Evolutionary conservation across 2,113 vertebrate species (phyloP), one percentile per base, ranked within the genome.

Genomic region (Seriola rivoliana): DNA sequence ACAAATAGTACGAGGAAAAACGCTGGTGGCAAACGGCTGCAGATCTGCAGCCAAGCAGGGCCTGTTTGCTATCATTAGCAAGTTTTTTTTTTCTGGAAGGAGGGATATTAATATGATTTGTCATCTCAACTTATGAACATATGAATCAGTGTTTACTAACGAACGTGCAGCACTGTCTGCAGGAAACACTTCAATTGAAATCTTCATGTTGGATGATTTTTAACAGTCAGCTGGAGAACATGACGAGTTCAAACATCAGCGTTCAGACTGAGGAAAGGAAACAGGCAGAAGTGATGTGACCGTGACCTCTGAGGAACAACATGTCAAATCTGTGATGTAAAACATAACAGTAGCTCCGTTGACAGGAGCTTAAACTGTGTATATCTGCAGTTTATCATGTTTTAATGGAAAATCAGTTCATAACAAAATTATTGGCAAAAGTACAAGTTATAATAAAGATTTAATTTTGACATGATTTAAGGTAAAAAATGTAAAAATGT

Each of bases 101-200:
- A 55, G 58, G 29, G 81, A 85, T 81, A 78, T 88, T 90, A 84
- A 89, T 88, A 87, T 84, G 81, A 91, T 86, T 89, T 89, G 75
- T 87, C 85, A 82, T 90, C 85, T 90, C 80, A 86, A 91, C 86
- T 91, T 90, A 23, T 81, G 73, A 90, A 89, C 87, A 88, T 85
- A 86, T 91, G 87, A 91, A 82, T 89, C 84, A 84, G 75, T 91
- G 87, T 92, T 91, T 90, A 83, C 87, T 82, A 68, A 90, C 29
- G 83, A 85, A 38, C 40, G 8, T 6, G 73, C 58, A 50, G 74
- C 71, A 1, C 50, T 25, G 75, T 25, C 38, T 72, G 54, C 67
- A 55, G 60, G 12, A 38, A 67, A 25, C 55, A 7, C 48, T 44
- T 63, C 68, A 11, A 36, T 52, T 46, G 36, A 40, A 52, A 52